Conservation (phyloP, 2,113 vertebrate genomes). For the Neomonachus schauinslandi region DNA sequence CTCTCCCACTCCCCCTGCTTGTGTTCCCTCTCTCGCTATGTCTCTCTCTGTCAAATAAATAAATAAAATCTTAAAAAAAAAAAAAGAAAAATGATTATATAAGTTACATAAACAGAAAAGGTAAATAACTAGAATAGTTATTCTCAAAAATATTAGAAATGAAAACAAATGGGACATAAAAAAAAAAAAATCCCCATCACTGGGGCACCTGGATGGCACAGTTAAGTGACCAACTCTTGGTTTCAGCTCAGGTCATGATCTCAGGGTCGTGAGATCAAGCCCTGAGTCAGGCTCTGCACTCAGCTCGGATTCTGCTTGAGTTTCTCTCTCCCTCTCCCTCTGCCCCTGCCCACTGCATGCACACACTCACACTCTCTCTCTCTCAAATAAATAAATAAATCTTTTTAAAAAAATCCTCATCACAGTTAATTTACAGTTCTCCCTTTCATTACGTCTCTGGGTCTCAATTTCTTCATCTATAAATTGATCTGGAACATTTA, state of each 20-base stretch:
- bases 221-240: not conserved
- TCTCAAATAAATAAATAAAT: not conserved
- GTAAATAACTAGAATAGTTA: not conserved
- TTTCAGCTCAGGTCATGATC: not conserved
- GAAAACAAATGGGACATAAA: not conserved
- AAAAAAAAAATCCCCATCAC: not conserved
- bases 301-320: not conserved
- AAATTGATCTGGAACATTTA: not conserved
- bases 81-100: not conserved
- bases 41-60: no score
- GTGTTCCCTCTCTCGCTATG: no score
- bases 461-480: not conserved
- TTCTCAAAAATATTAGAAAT: not conserved
- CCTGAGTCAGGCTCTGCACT: not conserved
- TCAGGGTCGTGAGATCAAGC: not conserved
- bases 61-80: not conserved
- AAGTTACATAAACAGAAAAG: not conserved
- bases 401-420: not conserved
- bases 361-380: not conserved
- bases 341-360: not conserved
- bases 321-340: not conserved
- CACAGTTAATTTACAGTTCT: not conserved
- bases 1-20: no score
- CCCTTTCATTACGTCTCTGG: not conserved
- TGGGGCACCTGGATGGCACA: not conserved